These are phyloP conservation scores for Lagopus leucura DNA, from an alignment of 2,113 vertebrate species.

Conservation along the genomic window DNA sequence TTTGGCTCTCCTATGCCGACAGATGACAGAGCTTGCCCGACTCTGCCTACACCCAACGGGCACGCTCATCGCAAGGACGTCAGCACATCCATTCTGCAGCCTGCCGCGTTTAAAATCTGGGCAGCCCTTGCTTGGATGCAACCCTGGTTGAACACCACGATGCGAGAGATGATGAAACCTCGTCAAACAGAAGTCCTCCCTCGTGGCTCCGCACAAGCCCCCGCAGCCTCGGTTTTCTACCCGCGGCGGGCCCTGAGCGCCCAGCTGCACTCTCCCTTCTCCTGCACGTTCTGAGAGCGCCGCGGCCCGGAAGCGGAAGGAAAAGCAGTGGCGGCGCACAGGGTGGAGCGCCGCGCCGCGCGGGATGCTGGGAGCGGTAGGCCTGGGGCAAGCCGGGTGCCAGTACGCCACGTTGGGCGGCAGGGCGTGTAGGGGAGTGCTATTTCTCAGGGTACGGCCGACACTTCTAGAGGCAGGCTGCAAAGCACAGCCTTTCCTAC, in stretches of 20 bases:
- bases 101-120: not conserved
- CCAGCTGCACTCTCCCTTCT: not conserved
- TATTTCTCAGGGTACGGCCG: not conserved
- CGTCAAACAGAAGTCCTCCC: not conserved
- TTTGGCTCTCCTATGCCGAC: not conserved
- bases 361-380: not conserved
- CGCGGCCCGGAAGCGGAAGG: not conserved
- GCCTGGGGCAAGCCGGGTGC: not conserved
- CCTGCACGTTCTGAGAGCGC: rapidly evolving
- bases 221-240: not conserved
- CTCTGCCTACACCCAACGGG: not conserved
- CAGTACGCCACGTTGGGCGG: not conserved
- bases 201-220: not conserved
- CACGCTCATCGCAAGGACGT: not conserved
- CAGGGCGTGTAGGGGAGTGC: not conserved
- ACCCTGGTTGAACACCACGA: not conserved
- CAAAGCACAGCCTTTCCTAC: not conserved
- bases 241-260: not conserved
- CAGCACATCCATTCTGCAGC: not conserved
- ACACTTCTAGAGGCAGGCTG: not conserved
- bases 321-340: not conserved
- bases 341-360: not conserved
- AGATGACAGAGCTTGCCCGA: not conserved
- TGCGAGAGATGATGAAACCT: rapidly evolving
- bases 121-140: not conserved